phyloP scores from a whole-genome alignment of 2,888 invertebrate genomes.

The Carabus problematicus region DNA sequence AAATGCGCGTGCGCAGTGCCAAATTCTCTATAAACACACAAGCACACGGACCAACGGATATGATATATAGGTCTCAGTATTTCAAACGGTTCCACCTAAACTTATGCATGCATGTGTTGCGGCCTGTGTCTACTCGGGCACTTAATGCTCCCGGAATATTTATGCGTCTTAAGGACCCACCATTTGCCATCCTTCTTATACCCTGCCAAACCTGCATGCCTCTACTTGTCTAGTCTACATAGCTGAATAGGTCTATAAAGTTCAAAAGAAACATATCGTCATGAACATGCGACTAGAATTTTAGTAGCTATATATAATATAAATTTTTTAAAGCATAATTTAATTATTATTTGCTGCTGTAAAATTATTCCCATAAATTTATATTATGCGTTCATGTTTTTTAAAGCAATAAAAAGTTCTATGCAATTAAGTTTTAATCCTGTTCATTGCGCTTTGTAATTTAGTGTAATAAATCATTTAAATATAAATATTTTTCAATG shows the following conservation, averaged over 20 bases:
- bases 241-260: too few relatives aligned
- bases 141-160: slow-evolving; percentile 14
- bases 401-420: neutral
- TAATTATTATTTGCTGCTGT: neutral
- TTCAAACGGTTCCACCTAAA: slow-evolving; percentile 13
- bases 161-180: slow-evolving; percentile 11
- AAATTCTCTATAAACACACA: neutral
- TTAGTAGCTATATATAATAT: too few relatives aligned
- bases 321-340: too few relatives aligned
- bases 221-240: neutral
- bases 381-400: neutral
- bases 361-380: slow-evolving; percentile 22
- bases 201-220: neutral
- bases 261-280: too few relatives aligned
- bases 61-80: neutral
- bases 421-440: slow-evolving; percentile 28
- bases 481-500: neutral
- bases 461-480: slow-evolving; percentile 19
- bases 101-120: slow-evolving; percentile 17
- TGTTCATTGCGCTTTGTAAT: slow-evolving; percentile 11
- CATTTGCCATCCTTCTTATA: slow-evolving; percentile 4
- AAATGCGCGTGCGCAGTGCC: neutral
- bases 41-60: neutral
- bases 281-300: too few relatives aligned
- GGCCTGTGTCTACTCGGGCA: slow-evolving; percentile 6